Conservation (phyloP, 2,797 vertebrate species). For the Poecilia picta region DNA sequence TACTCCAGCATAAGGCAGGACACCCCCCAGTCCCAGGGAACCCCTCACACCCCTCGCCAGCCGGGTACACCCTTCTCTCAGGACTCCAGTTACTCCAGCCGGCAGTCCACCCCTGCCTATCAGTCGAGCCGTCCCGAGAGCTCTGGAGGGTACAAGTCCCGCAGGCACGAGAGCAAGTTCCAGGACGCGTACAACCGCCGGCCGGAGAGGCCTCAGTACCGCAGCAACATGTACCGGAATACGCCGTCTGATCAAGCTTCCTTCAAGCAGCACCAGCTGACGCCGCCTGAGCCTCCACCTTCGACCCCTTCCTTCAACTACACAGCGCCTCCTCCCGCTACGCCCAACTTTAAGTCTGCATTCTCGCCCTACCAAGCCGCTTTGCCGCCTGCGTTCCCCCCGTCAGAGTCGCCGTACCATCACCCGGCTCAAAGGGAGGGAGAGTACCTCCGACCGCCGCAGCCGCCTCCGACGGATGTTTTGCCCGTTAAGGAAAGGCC, state of each 20-base stretch:
- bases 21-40: constrained; percentile 93
- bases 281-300: constrained; percentile 90
- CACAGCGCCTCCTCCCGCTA: constrained; percentile 86
- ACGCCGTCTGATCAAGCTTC: constrained; percentile 78
- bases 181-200: constrained; percentile 96
- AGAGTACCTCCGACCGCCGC: constrained; percentile 86
- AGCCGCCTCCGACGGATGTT: constrained; percentile 82
- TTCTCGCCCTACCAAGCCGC: constrained; percentile 93
- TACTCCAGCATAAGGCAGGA: constrained; percentile 96
- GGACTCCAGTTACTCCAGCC: constrained; percentile 95
- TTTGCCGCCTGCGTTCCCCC: constrained; percentile 77
- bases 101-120: constrained; percentile 93
- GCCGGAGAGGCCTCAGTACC: constrained; percentile 92
- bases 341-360: constrained; percentile 87
- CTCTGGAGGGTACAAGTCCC: constrained; percentile 86
- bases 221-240: constrained; percentile 80
- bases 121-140: constrained; percentile 86
- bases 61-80: constrained; percentile 93
- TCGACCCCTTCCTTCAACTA: constrained; percentile 86
- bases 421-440: constrained; percentile 81
- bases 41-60: constrained; percentile 91
- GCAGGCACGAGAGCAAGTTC: constrained; percentile 93
- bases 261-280: constrained; percentile 87
- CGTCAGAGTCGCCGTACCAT: constrained; percentile 76
- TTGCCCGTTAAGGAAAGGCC: constrained; percentile 86